These are phyloP conservation scores for Hippopotamus amphibius DNA, from an alignment of 2,113 vertebrate genomes.

Conservation along the genomic window DNA sequence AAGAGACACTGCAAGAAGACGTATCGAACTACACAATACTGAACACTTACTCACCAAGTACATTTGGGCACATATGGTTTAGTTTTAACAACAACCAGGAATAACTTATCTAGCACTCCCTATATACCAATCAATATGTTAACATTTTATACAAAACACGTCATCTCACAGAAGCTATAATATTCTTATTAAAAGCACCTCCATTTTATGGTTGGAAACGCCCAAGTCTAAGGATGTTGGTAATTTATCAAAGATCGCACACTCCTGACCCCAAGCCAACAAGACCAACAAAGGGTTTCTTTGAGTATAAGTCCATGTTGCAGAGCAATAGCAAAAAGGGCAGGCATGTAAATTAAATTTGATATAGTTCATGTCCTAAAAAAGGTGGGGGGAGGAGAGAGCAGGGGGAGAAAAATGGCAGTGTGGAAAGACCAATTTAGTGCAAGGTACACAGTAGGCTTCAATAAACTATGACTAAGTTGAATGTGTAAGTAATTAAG, in stretches of 20 bases:
- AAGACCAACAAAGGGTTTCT: slow-evolving; percentile 20
- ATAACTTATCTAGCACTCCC: neutral
- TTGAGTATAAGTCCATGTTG: neutral
- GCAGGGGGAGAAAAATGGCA: neutral
- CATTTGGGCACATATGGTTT: neutral
- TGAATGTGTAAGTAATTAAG: neutral
- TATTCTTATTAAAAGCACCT: neutral
- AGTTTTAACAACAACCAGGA: neutral
- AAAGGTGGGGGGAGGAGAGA: neutral
- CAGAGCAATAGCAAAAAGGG: neutral
- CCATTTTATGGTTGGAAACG: neutral
- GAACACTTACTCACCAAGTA: neutral
- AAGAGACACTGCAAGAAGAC: neutral
- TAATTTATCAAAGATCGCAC: neutral
- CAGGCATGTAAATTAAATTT: neutral
- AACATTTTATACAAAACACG: neutral
- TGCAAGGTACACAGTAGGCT: neutral
- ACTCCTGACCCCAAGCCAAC: neutral
- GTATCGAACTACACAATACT: neutral
- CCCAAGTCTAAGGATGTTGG: neutral
- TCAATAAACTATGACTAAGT: neutral
- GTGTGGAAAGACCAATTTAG: neutral
- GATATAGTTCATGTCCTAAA: neutral
- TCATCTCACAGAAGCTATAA: neutral
- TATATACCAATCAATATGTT: neutral